These are phyloP conservation scores for Pelecanus crispus DNA, from an alignment of 2,113 vertebrate species.

Conservation along the genomic window DNA sequence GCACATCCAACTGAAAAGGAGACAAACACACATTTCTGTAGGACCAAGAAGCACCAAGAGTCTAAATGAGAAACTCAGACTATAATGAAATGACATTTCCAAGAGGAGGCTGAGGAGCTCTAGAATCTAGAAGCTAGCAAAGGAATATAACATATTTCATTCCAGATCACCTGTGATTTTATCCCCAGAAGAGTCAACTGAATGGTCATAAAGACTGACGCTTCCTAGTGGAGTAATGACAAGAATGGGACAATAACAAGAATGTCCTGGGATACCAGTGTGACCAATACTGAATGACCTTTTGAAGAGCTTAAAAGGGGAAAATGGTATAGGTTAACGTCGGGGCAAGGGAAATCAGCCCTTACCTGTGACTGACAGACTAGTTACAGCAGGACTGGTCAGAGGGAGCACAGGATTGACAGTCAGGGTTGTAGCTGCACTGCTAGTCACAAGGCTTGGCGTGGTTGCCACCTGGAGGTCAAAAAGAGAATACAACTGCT, in stretches of 20 bases:
- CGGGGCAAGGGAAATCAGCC: not conserved
- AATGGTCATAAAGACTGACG: not conserved
- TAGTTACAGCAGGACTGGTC: conserved; percentile 86
- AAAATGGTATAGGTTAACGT: not conserved
- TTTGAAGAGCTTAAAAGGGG: not conserved
- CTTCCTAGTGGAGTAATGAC: not conserved
- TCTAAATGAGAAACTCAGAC: not conserved
- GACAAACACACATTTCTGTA: not conserved
- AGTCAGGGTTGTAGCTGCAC: conserved; percentile 91
- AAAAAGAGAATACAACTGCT: conserved; percentile 38
- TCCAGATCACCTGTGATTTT: not conserved
- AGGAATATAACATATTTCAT: not conserved
- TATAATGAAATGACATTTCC: not conserved
- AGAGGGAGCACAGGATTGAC: conserved; percentile 94
- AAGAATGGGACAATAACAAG: not conserved
- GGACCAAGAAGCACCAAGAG: not conserved
- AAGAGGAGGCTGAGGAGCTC: not conserved
- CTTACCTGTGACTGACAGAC: conserved; percentile 88
- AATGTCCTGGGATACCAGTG: not conserved
- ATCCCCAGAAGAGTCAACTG: not conserved
- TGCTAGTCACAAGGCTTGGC: conserved; percentile 97
- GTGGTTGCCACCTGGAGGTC: conserved; percentile 90
- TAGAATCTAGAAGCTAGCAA: not conserved
- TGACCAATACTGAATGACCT: not conserved
- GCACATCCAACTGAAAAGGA: not conserved